Evolutionary conservation across 2,888 invertebrate genomes (phyloP).

Genomic region (Papilio demoleus): DNA sequence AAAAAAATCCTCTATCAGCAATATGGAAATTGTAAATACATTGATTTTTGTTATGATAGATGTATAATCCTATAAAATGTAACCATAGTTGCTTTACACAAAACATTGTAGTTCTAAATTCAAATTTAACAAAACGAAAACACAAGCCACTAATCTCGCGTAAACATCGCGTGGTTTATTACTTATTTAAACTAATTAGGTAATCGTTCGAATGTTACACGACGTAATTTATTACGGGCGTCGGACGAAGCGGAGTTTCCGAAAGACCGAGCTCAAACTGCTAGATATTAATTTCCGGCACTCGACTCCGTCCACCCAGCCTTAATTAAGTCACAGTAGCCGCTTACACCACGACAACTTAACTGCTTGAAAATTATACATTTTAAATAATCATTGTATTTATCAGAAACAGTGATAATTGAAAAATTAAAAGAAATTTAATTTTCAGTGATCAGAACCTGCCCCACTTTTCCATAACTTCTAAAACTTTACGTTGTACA

Average conservation of each 20-base stretch:
- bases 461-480: background rate
- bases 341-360: background rate
- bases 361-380: background rate
- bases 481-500: background rate
- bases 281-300: conserved; percentile 77
- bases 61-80: background rate
- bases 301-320: conserved; percentile 57
- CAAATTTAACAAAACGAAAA: background rate
- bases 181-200: conserved; percentile 2
- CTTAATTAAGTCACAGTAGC: conserved; percentile 52
- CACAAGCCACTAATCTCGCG: background rate
- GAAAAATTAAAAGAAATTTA: background rate
- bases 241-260: conserved; percentile 14
- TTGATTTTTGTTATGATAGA: background rate
- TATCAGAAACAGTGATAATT: background rate
- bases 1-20: background rate
- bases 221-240: conserved; percentile 4
- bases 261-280: conserved; percentile 56
- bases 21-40: background rate
- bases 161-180: conserved; percentile 10
- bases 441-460: background rate
- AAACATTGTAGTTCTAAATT: too few relatives aligned
- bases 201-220: conserved; percentile 52
- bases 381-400: too few relatives aligned
- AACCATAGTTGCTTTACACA: background rate